Conservation (phyloP, 1,140 invertebrate genomes). For the Sminthurides bifidus region DNA sequence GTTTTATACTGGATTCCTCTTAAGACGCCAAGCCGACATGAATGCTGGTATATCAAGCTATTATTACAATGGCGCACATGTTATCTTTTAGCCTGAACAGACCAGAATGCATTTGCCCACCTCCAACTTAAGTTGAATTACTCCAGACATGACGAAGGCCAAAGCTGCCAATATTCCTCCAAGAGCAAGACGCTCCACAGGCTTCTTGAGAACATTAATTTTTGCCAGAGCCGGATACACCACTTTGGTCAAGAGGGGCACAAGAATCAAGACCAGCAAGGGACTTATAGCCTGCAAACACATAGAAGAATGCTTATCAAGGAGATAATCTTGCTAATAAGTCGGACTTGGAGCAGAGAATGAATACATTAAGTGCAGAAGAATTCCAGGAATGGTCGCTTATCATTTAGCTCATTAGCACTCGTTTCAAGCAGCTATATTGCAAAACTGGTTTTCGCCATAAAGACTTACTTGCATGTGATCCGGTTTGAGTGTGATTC, state of each 20-base stretch:
- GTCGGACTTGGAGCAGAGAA: no score
- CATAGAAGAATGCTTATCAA: background rate
- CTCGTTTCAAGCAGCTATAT: background rate
- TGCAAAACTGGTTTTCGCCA: background rate
- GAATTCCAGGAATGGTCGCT: no score
- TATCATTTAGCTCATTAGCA: background rate
- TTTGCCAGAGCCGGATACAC: constrained; percentile 38
- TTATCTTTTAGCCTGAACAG: background rate
- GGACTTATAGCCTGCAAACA: constrained; percentile 55
- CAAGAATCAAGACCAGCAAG: constrained; percentile 67
- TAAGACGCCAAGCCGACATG: no score
- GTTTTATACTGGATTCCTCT: no score
- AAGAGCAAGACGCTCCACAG: constrained; percentile 60
- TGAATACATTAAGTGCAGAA: no score
- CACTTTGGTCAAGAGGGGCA: constrained; percentile 68
- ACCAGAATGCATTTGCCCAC: no score
- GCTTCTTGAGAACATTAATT: constrained; percentile 44
- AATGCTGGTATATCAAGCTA: no score
- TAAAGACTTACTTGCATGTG: constrained; percentile 58
- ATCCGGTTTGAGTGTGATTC: constrained; percentile 62
- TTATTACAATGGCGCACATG: no score
- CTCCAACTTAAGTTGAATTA: constrained; percentile 69
- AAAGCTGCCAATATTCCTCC: constrained; percentile 67
- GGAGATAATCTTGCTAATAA: no score
- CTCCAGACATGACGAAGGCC: constrained; percentile 75